Percentiles rank a stretch among this genome's conserved stretches.
phyloP scores from a whole-genome alignment of 2,113 vertebrate species.

The Onychostoma macrolepis region DNA sequence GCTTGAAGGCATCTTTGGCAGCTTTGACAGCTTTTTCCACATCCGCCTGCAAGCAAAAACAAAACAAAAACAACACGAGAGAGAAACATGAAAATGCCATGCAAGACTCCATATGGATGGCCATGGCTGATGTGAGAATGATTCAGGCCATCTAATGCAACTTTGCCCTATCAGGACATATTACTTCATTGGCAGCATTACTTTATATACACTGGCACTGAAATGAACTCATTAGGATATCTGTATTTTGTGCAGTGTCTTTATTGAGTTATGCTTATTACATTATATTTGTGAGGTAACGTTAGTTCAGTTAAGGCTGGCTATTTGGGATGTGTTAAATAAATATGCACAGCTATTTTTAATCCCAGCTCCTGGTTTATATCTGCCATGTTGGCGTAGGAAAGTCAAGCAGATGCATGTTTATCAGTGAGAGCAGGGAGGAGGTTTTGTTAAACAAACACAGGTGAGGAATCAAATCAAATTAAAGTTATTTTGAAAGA shows the following conservation, averaged over 20 bases:
- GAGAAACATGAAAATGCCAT: background rate
- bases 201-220: background rate
- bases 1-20: constrained; percentile 84
- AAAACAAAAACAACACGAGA: background rate
- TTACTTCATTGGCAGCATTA: background rate
- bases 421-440: background rate
- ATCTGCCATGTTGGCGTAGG: background rate
- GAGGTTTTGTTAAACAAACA: background rate
- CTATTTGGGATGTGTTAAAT: background rate
- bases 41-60: constrained; percentile 80
- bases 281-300: background rate
- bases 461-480: background rate
- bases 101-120: background rate
- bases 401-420: background rate
- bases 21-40: constrained; percentile 92
- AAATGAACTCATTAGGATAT: background rate
- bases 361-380: background rate
- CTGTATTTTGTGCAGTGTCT: background rate
- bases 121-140: background rate
- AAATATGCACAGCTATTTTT: constrained; percentile 13
- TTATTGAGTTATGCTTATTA: background rate
- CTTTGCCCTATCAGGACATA: background rate
- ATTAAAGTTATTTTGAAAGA: background rate
- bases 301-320: background rate
- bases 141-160: background rate